Conservation (phyloP, 2,888 invertebrate species). For the Galerucella calmariensis region DNA sequence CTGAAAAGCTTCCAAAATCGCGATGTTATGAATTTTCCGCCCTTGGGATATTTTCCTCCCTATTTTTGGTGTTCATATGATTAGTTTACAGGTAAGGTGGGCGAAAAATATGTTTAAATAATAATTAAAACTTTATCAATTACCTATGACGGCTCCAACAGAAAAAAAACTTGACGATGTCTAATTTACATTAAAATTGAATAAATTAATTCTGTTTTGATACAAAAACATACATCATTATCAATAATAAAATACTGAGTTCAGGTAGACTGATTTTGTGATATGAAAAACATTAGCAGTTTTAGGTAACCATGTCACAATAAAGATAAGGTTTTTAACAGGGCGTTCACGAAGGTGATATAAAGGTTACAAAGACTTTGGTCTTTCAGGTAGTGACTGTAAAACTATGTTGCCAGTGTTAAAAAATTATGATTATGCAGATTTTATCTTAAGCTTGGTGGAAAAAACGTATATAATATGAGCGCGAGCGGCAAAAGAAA, state of each 20-base stretch:
- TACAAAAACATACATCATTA: slow-evolving; percentile 2
- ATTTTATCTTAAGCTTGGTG: background rate
- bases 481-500: no score
- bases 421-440: background rate
- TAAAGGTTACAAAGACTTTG: slow-evolving; percentile 2
- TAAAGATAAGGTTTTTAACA: background rate
- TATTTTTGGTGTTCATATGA: no score
- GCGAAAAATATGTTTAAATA: no score
- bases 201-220: slow-evolving; percentile 15
- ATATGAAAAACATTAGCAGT: background rate
- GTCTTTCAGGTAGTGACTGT: background rate
- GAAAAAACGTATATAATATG: background rate
- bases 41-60: no score
- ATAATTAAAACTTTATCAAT: no score
- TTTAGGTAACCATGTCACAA: background rate
- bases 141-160: no score
- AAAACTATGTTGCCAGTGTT: background rate
- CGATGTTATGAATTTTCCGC: no score
- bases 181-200: slow-evolving; percentile 14
- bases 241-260: background rate
- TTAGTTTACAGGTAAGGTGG: no score
- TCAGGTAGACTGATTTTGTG: slow-evolving; percentile 18
- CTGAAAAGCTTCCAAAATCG: no score
- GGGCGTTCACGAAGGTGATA: slow-evolving; percentile 3
- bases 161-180: background rate